Evolutionary conservation across 2,797 vertebrate species (phyloP), one percentile per base, ranked within the genome.

Genomic region (Cirrhinus mrigala): DNA sequence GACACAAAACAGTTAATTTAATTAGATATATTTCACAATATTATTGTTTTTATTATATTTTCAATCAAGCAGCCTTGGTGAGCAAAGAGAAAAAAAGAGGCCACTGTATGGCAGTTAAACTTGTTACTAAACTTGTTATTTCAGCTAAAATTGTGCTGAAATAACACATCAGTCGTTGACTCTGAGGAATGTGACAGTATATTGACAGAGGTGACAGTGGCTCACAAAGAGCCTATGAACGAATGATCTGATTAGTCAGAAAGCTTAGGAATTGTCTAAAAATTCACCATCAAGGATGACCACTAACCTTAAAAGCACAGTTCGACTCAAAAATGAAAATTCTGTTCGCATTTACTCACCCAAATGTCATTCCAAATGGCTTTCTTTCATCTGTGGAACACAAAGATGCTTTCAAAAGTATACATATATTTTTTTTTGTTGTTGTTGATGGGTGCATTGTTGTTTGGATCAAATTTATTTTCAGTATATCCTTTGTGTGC

Each of bases 161-260:
- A 69, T n/a, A 64, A 79, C 48, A 81, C n/a, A 20, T 70, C 64
- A 70, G 37, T 22, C 24, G 37, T 1, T 69, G 48, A n/a, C 54
- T 78, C 77, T 64, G 48, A 69, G 50, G 48, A 81, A 81, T 81
- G 66, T 70, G 79, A 54, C 48, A 69, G 66, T 24, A 27, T 46
- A 62, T 64, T 64, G 37, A 64, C 8, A 79, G 77, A 78, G n/a
- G 33, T 11, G 10, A 79, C 37, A 48, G 27, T 16, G 4, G 40
- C n/a, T 79, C n/a, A 8, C 27, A 58, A 1, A 40, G 20, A 77
- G 20, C 22, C 11, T 8, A 29, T 33, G 29, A 76, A 56, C 18
- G 20, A 44, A n/a, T n/a, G 6, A 33, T 77, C 74, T 56, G 29
- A 56, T 22, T 37, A 5, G 18, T 56, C 75, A 77, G 27, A 58